phyloP scores from a whole-genome alignment of 2,113 vertebrate genomes.

The Microtus montanus region DNA sequence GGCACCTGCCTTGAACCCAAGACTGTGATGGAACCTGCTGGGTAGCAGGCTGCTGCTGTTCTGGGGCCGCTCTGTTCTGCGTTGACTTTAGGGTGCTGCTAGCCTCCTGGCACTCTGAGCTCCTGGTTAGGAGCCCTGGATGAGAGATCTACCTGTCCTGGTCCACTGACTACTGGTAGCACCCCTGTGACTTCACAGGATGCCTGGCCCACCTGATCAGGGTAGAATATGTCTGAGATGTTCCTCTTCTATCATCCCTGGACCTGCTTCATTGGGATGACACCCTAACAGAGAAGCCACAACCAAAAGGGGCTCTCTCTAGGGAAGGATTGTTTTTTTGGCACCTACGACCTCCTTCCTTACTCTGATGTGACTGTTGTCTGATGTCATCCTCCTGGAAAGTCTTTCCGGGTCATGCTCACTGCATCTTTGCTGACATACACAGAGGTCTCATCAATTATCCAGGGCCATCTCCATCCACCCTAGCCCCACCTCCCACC shows the following conservation, averaged over 20 bases:
- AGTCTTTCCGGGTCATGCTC: slow-evolving; percentile 29
- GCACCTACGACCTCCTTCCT: not conserved
- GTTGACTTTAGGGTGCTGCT: not conserved
- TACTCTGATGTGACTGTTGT: not conserved
- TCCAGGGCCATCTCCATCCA: not conserved
- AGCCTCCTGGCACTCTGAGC: not conserved
- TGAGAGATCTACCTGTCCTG: not conserved
- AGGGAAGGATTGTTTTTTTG: not conserved
- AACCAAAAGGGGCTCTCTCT: not conserved
- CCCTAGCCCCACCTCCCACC: not conserved
- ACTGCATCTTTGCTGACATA: not conserved
- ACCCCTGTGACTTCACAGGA: not conserved
- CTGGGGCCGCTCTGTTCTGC: not conserved
- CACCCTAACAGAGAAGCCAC: not conserved
- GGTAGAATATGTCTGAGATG: not conserved
- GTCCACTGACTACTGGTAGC: not conserved
- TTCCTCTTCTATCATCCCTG: not conserved
- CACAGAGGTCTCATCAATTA: not conserved
- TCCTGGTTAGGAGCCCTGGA: not conserved
- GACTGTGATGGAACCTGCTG: not conserved
- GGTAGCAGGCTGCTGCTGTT: not conserved
- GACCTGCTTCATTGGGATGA: not conserved
- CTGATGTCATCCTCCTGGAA: not conserved
- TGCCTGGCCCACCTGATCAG: no score
- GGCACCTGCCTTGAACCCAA: not conserved